phyloP scores from a whole-genome alignment of 2,888 invertebrate species.

The Synergus japonicus region DNA sequence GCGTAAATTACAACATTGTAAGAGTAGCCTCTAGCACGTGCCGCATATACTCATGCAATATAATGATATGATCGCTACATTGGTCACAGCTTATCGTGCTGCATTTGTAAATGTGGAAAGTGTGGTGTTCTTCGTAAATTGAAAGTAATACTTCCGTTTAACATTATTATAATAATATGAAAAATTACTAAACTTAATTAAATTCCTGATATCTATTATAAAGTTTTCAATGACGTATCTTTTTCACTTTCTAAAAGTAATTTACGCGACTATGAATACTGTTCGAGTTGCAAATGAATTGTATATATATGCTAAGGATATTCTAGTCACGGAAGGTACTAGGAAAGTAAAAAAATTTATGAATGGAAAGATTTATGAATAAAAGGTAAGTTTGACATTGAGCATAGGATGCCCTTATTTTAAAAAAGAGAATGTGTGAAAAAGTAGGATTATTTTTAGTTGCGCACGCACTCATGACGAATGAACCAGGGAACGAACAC shows the following conservation, averaged over 20 bases:
- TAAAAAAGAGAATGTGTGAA: not conserved
- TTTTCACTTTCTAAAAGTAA: not conserved
- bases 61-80: constrained; percentile 18
- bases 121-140: not conserved
- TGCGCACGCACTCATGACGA: constrained; percentile 63
- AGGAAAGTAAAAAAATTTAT: not conserved
- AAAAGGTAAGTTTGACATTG: not conserved
- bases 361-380: constrained; percentile 3
- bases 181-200: not conserved
- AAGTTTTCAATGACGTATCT: not conserved
- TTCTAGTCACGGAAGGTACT: not conserved
- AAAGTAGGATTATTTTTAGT: constrained; percentile 4
- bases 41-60: not conserved
- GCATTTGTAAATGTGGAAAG: constrained; percentile 40
- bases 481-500: constrained; percentile 58
- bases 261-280: not conserved
- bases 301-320: not conserved
- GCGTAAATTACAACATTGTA: constrained; percentile 1
- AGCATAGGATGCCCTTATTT: not conserved
- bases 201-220: not conserved
- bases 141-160: not conserved
- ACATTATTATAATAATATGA: not conserved
- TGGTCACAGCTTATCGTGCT: constrained; percentile 18
- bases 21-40: not conserved
- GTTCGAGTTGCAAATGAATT: not conserved